Evolutionary conservation across 2,888 invertebrate genomes (phyloP), one percentile per base, ranked within the genome.

Genomic region (Andrena dorsata): DNA sequence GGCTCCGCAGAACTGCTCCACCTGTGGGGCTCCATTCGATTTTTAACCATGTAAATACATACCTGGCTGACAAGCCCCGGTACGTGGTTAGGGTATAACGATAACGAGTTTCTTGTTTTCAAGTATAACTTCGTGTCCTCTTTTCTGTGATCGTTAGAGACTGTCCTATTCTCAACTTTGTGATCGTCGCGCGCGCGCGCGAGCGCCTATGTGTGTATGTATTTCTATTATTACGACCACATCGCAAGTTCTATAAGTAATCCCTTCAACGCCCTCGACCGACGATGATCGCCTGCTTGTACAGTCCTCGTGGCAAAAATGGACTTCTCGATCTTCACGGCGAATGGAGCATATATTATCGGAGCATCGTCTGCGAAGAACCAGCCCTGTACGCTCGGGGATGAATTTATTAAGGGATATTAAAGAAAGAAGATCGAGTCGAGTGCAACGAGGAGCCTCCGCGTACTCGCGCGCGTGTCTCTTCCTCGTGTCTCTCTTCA

Each of bases 401-500:
- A 23, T 8, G 23, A 26, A 23, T 56, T 23, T 20, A 16, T 41
- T 41, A 23, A 26, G 23, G 13, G 23, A 13, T 13, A 4, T 8
- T 56, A 56, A 4, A 56, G 8, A 10, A 26, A 13, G 20, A 23
- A 10, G 10, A 51, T 70, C 70, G 70, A 60, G 1, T 65, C 41
- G 77, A 60, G 65, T 41, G 23, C 8, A 56, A 53, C 16, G 61
- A 30, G 32, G 8, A n/a, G 20, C 6, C 20, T 2, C 3, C 32
- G 35, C 23, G 49, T 41, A 16, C 26, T 35, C n/a, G 51, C 76
- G 82, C 49, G 71, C 76, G 56, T 71, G 32, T 51, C 64, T 20
- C 20, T 20, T 60, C 63, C 69, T 47, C 64, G 56, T 51, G 71
- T 72, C 71, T 81, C 79, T 69, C 69, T 70, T 56, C 20, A 70